These are phyloP conservation scores for Tenebrio molitor DNA, from an alignment of 1,140 invertebrate species.

Conservation along the genomic window DNA sequence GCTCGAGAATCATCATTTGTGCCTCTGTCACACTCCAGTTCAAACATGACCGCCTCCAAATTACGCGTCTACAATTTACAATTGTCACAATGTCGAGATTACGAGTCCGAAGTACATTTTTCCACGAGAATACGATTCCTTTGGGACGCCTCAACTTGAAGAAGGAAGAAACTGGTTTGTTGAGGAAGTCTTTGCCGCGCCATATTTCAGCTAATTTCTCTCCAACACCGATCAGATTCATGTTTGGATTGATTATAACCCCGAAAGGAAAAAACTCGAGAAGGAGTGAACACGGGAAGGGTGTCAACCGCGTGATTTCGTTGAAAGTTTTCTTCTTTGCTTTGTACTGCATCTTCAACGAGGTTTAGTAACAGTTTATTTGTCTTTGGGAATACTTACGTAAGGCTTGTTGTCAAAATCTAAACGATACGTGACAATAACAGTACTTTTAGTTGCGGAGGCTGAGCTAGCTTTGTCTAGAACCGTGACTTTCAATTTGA, in stretches of 20 bases:
- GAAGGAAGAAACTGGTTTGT: constrained; percentile 74
- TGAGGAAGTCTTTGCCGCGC: constrained; percentile 75
- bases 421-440: constrained; percentile 77
- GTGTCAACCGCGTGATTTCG: constrained; percentile 47
- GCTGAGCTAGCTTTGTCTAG: constrained; percentile 76
- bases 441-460: constrained; percentile 70
- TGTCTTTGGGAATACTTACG: constrained; percentile 68
- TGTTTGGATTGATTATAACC: constrained; percentile 74
- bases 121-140: constrained; percentile 82
- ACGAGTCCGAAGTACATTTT: constrained; percentile 68
- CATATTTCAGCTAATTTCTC: constrained; percentile 80
- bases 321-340: constrained; percentile 45
- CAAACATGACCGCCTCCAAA: constrained; percentile 62
- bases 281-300: constrained; percentile 77
- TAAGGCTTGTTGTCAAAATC: constrained; percentile 87
- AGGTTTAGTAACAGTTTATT: background rate
- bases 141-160: constrained; percentile 81
- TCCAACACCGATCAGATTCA: constrained; percentile 77
- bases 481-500: constrained; percentile 79
- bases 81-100: background rate
- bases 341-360: constrained; percentile 57
- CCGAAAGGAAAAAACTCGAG: constrained; percentile 85
- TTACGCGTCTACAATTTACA: constrained; percentile 53
- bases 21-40: constrained; percentile 62
- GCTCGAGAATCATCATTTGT: background rate